phyloP scores from a whole-genome alignment of 53 echinoderm and acorn worm species.

The Stichopus horrens region DNA sequence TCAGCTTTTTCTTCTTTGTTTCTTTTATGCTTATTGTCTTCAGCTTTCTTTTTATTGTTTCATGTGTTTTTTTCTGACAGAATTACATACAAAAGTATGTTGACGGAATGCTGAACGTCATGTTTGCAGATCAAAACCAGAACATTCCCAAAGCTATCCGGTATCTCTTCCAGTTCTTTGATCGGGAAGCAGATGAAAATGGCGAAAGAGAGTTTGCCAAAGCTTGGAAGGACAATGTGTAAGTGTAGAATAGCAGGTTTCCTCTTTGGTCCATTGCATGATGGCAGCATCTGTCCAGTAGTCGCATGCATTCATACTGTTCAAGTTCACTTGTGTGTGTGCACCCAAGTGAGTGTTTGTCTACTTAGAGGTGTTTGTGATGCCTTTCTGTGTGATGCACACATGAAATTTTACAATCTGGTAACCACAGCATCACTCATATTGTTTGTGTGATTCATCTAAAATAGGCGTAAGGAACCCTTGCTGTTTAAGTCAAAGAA shows the following conservation, averaged over 20 bases:
- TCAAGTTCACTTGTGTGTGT: too few relatives aligned
- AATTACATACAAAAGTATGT: constrained; percentile 39
- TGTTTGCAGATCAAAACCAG: not conserved
- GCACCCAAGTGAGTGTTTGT: too few relatives aligned
- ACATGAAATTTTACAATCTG: too few relatives aligned
- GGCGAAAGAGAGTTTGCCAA: constrained; percentile 19
- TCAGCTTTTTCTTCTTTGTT: not conserved
- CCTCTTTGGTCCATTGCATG: not conserved
- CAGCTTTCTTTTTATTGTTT: too few relatives aligned
- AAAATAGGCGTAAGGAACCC: too few relatives aligned
- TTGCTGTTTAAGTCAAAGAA: too few relatives aligned
- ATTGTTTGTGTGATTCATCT: too few relatives aligned
- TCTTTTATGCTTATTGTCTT: not conserved
- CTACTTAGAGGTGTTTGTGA: too few relatives aligned
- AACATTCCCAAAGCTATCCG: not conserved
- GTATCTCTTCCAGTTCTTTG: constrained; percentile 36
- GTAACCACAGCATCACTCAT: too few relatives aligned
- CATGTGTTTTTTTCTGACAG: not conserved
- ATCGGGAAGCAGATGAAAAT: constrained; percentile 7
- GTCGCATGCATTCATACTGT: too few relatives aligned
- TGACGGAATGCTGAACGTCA: not conserved
- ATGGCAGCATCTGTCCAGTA: too few relatives aligned
- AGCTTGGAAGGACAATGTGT: constrained; percentile 43
- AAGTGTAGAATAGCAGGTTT: not conserved
- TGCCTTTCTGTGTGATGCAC: too few relatives aligned